Conservation (phyloP, 1,140 invertebrate species). For the Araneus ventricosus region DNA sequence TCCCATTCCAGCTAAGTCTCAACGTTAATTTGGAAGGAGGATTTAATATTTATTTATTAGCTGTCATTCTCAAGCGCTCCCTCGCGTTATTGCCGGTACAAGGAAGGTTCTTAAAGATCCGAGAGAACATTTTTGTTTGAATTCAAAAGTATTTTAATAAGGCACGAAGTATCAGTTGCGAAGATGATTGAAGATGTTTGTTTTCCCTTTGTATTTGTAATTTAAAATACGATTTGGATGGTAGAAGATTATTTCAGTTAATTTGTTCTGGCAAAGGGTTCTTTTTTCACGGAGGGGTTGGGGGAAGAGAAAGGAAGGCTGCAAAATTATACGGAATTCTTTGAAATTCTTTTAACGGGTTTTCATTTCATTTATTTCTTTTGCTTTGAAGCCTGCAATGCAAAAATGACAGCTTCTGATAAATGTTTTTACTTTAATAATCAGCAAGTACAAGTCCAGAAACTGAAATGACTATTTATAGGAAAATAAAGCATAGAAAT, state of each 20-base stretch:
- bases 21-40: constrained; percentile 43
- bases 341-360: too few species aligned
- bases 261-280: neutral
- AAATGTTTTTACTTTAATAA: too few species aligned
- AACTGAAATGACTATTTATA: too few species aligned
- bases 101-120: neutral
- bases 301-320: too few species aligned
- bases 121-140: constrained; percentile 28
- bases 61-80: constrained; percentile 14
- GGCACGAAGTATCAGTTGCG: constrained; percentile 6
- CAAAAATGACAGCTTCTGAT: too few species aligned
- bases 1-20: neutral
- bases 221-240: neutral
- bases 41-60: constrained; percentile 58
- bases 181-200: neutral
- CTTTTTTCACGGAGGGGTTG: neutral
- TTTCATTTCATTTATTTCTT: neutral
- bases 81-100: neutral
- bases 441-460: too few species aligned
- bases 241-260: neutral
- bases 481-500: too few species aligned
- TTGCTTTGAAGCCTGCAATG: neutral
- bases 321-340: neutral
- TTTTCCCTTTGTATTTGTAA: neutral
- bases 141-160: constrained; percentile 41